phyloP scores from a whole-genome alignment of 2,888 invertebrate genomes.

The Leptinotarsa haldemani region DNA sequence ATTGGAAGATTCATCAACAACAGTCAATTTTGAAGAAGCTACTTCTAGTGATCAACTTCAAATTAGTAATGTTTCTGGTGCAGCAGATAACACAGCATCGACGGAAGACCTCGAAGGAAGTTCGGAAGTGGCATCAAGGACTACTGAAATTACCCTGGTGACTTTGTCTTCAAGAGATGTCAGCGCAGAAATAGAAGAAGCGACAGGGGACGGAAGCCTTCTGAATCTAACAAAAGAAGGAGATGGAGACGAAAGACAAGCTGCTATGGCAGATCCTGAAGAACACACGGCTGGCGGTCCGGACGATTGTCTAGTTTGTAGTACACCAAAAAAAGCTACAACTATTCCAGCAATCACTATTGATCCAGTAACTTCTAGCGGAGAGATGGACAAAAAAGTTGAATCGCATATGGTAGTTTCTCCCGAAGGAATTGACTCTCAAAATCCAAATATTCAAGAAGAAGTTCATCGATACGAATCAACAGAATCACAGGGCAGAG shows the following conservation, averaged over 20 bases:
- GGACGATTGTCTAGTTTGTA: not conserved
- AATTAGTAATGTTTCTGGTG: slow-evolving; percentile 39
- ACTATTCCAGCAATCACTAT: too few relatives aligned
- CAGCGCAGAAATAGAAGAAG: not conserved
- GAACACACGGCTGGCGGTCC: not conserved
- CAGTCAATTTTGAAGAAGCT: too few relatives aligned
- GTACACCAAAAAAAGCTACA: not conserved
- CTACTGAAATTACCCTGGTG: not conserved
- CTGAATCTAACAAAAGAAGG: slow-evolving; percentile 8
- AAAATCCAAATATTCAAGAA: too few relatives aligned
- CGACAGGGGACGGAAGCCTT: not conserved
- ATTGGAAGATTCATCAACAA: too few relatives aligned
- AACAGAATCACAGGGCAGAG: slow-evolving; percentile 17
- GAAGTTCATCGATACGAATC: not conserved
- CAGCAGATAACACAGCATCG: not conserved
- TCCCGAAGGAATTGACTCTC: too few relatives aligned
- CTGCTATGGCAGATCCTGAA: not conserved
- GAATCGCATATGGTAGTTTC: not conserved
- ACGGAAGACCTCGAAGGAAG: not conserved
- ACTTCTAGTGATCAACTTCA: too few relatives aligned
- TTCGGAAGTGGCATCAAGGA: not conserved
- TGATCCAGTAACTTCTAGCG: not conserved
- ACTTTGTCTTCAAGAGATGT: not conserved
- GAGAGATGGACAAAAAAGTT: not conserved
- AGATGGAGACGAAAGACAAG: slow-evolving; percentile 2